phyloP scores from a whole-genome alignment of 2,888 invertebrate genomes.

The Parnassius orleans region DNA sequence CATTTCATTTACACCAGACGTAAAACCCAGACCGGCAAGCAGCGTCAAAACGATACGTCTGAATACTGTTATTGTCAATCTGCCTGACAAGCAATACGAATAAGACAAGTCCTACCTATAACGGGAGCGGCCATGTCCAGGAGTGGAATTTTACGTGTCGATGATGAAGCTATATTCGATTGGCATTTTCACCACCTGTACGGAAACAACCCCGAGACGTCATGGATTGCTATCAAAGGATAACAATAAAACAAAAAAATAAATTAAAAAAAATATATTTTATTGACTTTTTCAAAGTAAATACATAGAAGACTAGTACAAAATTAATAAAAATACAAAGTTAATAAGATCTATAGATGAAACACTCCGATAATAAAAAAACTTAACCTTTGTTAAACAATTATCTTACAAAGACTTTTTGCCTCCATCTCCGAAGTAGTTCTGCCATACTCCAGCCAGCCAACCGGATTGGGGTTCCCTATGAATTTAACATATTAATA shows the following conservation, averaged over 20 bases:
- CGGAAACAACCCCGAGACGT: too few relatives aligned
- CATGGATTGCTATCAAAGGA: too few relatives aligned
- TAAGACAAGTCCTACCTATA: too few relatives aligned
- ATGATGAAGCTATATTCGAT: too few relatives aligned
- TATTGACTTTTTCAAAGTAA: background rate
- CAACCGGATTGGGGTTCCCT: conserved; percentile 68
- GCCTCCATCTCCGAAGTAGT: conserved; percentile 41
- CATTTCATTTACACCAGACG: too few relatives aligned
- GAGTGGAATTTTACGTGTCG: too few relatives aligned
- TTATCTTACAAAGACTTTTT: background rate
- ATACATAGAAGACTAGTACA: conserved; percentile 36
- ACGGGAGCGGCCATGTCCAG: too few relatives aligned
- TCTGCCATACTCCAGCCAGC: conserved; percentile 57
- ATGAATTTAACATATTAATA: conserved; percentile 20
- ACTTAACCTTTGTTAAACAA: background rate
- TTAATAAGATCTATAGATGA: background rate
- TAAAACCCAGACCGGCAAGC: too few relatives aligned
- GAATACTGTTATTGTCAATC: too few relatives aligned
- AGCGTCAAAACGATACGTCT: too few relatives aligned
- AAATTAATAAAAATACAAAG: conserved; percentile 28
- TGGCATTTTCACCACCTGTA: too few relatives aligned
- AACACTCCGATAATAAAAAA: background rate
- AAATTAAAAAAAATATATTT: background rate
- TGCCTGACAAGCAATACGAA: too few relatives aligned
- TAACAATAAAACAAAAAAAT: background rate